Percentiles rank a stretch among this genome's conserved stretches.
Conservation (phyloP, 2,113 vertebrate species). For the Hippoglossus stenolepis region DNA sequence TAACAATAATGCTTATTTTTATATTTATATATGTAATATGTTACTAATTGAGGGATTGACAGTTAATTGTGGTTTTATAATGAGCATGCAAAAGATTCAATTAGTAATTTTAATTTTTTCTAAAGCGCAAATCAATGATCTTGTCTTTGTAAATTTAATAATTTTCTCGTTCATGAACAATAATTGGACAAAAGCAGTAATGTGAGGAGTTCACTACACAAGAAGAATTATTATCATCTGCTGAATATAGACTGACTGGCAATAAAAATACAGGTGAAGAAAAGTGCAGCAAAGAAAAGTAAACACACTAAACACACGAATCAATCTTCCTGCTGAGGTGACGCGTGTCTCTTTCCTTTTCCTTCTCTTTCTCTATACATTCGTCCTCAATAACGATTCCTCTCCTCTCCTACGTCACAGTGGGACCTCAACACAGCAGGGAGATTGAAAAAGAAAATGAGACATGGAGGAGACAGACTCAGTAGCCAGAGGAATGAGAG, state of each 20-base stretch:
- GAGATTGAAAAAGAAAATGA: conserved; percentile 7
- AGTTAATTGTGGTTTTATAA: too few relatives aligned
- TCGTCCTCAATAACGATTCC: not conserved
- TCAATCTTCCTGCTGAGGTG: not conserved
- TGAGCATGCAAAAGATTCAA: too few relatives aligned
- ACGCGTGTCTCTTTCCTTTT: not conserved
- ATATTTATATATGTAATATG: too few relatives aligned
- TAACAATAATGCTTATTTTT: not conserved
- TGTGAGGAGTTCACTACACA: too few relatives aligned
- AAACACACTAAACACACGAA: not conserved
- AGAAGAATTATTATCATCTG: not conserved
- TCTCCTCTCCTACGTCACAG: conserved; percentile 12
- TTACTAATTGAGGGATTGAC: too few relatives aligned
- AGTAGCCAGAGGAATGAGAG: conserved; percentile 34
- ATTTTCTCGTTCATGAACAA: too few relatives aligned
- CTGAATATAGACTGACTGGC: not conserved
- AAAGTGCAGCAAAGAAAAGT: not conserved
- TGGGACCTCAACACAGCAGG: conserved; percentile 30
- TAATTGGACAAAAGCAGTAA: too few relatives aligned
- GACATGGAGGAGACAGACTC: conserved; percentile 51
- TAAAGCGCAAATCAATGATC: too few relatives aligned
- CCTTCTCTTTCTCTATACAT: not conserved
- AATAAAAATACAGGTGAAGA: not conserved
- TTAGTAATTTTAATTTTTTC: too few relatives aligned
- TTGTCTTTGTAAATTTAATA: too few relatives aligned